These are phyloP conservation scores for Solea senegalensis DNA, from an alignment of 2,113 vertebrate species.

Conservation along the genomic window DNA sequence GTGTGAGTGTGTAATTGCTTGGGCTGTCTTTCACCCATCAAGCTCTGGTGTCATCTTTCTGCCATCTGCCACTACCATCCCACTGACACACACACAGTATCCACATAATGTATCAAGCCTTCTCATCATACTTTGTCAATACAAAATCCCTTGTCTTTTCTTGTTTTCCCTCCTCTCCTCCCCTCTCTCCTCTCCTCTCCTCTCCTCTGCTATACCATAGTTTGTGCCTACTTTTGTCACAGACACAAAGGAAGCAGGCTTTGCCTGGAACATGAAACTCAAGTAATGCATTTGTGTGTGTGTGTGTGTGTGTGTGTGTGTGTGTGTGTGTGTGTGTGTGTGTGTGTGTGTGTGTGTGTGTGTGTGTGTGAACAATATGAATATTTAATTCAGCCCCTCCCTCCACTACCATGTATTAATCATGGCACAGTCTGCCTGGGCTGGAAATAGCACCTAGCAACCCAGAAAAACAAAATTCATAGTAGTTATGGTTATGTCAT, in stretches of 20 bases:
- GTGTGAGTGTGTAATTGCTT: conserved; percentile 67
- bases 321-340: conserved; percentile 39
- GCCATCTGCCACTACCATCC: conserved; percentile 77
- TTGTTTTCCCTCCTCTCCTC: not conserved
- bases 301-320: conserved; percentile 38
- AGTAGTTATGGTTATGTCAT: conserved; percentile 50
- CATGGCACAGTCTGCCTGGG: conserved; percentile 74
- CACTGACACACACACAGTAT: conserved; percentile 42
- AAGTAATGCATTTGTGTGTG: conserved; percentile 36
- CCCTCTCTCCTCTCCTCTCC: not conserved
- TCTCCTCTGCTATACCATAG: not conserved
- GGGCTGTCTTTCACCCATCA: conserved; percentile 72
- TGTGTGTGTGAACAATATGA: conserved; percentile 51
- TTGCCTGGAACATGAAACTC: conserved; percentile 24
- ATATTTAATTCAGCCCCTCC: conserved; percentile 74
- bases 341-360: conserved; percentile 43
- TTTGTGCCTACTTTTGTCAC: not conserved
- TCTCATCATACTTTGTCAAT: conserved; percentile 7
- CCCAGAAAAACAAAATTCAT: conserved; percentile 71
- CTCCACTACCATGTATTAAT: conserved; percentile 78
- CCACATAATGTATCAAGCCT: conserved; percentile 8
- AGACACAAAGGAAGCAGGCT: conserved; percentile 12
- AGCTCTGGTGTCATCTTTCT: conserved; percentile 80
- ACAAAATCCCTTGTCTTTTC: not conserved
- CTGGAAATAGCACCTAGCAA: conserved; percentile 77